These are phyloP conservation scores for Gambusia holbrooki DNA, from an alignment of 2,113 vertebrate genomes.

Conservation along the genomic window DNA sequence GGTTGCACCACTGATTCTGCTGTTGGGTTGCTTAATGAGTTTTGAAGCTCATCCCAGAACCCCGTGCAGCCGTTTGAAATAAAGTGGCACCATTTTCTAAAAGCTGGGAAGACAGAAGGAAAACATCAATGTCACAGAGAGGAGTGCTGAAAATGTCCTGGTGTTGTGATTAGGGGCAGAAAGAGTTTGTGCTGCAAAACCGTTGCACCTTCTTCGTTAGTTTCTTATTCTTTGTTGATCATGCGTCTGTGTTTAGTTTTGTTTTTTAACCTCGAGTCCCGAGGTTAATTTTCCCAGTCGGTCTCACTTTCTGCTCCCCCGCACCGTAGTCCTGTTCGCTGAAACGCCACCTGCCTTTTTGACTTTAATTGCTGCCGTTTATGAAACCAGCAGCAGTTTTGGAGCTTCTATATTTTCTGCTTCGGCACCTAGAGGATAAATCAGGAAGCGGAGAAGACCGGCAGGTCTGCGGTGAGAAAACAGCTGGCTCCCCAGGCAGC, in stretches of 20 bases:
- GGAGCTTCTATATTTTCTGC: neutral
- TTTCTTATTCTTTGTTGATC: too few relatives aligned
- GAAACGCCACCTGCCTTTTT: too few relatives aligned
- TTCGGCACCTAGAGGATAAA: neutral
- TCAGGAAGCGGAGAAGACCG: neutral
- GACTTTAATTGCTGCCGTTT: neutral
- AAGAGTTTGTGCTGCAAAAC: too few relatives aligned
- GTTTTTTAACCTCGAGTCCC: neutral
- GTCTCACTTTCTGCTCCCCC: too few relatives aligned
- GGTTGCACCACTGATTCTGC: neutral
- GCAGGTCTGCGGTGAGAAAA: slow-evolving; percentile 18
- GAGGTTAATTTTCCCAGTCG: neutral
- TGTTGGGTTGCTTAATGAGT: neutral
- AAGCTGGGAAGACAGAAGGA: neutral
- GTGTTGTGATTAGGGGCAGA: too few relatives aligned
- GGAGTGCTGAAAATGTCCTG: too few relatives aligned
- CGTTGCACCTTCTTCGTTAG: too few relatives aligned
- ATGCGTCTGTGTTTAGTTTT: too few relatives aligned
- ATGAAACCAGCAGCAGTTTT: neutral
- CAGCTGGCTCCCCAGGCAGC: slow-evolving; percentile 30
- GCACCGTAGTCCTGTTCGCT: too few relatives aligned
- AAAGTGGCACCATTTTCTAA: neutral
- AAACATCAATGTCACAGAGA: neutral
- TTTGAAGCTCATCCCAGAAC: neutral
- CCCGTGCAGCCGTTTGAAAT: neutral